phyloP scores from a whole-genome alignment of 2,113 vertebrate genomes.

The Bostrychus sinensis region DNA sequence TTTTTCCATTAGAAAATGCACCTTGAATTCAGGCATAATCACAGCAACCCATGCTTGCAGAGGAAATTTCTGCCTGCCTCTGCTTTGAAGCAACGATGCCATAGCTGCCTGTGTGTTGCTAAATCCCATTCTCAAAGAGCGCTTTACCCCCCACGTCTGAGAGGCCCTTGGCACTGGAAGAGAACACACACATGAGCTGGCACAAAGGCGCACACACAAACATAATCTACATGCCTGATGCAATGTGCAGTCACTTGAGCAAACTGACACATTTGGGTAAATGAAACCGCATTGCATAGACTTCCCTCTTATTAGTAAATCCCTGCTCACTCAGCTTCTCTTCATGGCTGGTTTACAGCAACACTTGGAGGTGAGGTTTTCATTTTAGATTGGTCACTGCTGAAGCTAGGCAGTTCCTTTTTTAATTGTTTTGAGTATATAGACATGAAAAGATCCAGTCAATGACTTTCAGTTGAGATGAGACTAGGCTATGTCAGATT shows the following conservation, averaged over 20 bases:
- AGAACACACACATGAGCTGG: constrained; percentile 43
- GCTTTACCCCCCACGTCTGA: constrained; percentile 62
- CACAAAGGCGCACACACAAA: constrained; percentile 58
- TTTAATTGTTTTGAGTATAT: constrained; percentile 17
- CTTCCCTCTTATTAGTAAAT: constrained; percentile 44
- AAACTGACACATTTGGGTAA: constrained; percentile 61
- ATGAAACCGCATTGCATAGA: constrained; percentile 46
- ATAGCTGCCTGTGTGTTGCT: constrained; percentile 60
- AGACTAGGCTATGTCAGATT: too few relatives aligned
- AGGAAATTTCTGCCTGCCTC: constrained; percentile 48
- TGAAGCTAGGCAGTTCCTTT: constrained; percentile 7
- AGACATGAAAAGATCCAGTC: too few relatives aligned
- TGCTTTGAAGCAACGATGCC: constrained; percentile 60
- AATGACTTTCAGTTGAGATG: too few relatives aligned
- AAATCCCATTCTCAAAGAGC: constrained; percentile 73
- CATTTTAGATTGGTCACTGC: constrained; percentile 23
- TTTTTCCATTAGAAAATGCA: constrained; percentile 48
- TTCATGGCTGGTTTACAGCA: constrained; percentile 32
- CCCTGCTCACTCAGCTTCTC: constrained; percentile 21
- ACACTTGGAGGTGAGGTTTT: constrained; percentile 16
- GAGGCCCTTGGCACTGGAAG: constrained; percentile 63
- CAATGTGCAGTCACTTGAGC: constrained; percentile 69
- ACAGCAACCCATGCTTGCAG: constrained; percentile 31
- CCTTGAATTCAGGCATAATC: constrained; percentile 41
- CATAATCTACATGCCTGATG: constrained; percentile 74